Evolutionary conservation across 1,140 invertebrate species (phyloP), one percentile per base, ranked within the genome.

Genomic region (Listronotus oregonensis): DNA sequence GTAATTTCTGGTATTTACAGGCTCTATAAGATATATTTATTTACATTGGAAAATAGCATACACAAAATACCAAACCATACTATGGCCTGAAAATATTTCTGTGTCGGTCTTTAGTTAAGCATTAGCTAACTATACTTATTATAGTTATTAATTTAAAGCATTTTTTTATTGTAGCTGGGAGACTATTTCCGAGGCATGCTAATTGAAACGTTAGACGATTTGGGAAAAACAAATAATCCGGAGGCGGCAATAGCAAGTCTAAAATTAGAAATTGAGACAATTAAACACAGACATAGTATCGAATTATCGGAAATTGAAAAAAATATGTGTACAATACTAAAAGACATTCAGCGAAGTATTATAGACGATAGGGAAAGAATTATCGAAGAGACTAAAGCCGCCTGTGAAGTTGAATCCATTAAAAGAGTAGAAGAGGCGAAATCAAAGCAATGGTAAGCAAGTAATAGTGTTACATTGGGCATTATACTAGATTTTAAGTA

Each of bases 381-480:
- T 9, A 68, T 89, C 0, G 79, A 83, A 34, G 86, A 90, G 50
- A 78, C 86, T 12, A 83, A 84, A 43, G 81, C 82, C 18, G 83
- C 86, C 65, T 82, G 82, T 18, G 86, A 90, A 59, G 74, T 82
- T 6, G 89, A 92, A 52, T 84, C 85, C 49, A 75, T 85, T 63
- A 83, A 84, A 39, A 84, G 85, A n/a, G 81, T 93, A 1, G 86
- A 88, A 51, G 90, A 92, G 67, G 85, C 88, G 0, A 94, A 94
- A 79, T 85, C 83, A 37, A 93, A 92, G 77, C 90, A 93, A 74
- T 94, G 94, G 94, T 77, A 65, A 66, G 55, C 21, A n/a, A n/a
- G n/a, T n/a, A n/a, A n/a, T n/a, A n/a, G n/a, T n/a, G n/a, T n/a
- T n/a, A n/a, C n/a, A n/a, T n/a, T n/a, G n/a, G n/a, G n/a, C n/a